Base-by-base conservation (phyloP, 2,797 vertebrate genomes). In the Poecilia velifera region DNA sequence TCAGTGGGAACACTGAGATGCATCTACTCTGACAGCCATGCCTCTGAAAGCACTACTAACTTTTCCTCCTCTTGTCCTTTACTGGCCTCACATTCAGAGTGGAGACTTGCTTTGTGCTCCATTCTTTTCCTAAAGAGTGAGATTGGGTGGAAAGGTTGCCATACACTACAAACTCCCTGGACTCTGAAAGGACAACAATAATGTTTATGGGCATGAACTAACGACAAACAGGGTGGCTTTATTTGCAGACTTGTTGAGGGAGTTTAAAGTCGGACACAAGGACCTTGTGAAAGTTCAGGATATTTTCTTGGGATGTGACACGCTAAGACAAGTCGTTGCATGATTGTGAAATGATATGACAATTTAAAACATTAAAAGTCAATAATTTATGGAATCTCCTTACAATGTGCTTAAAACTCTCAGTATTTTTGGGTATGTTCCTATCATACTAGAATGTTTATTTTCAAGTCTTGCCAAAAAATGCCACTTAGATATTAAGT, bases 51-150 rank as follows among this genome's bases (percentile, higher is more conserved):
- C 12, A 6, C 22, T 22, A 13, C 16, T 47, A 18, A 55, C 31
- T 81, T 73, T 55, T 76, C 0, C 31, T 80, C 76, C 64, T 76
- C 0, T n/a, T 2, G 72, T 78, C 39, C 71, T 66, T 66, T 41
- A 20, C 20, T 75, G 73, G 55, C 55, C 68, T 73, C 46, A 9
- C 47, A 43, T 43, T 70, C 20, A 43, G 66, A 70, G 39, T 12
- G 82, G 34, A n/a, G 57, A 71, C 43, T 77, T 72, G 34, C 53
- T 74, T 46, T 57, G 74, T n/a, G 59, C 59, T 46, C n/a, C 45
- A 1, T 34, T 47, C 18, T 68, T 20, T 53, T n/a, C 0, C 0
- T 3, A 34, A 34, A 66, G 74, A 81, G 76, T 20, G 87, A 74
- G 79, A 76, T 68, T 80, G 72, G 47, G 6, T 51, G 45, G 47